phyloP scores from a whole-genome alignment of 2,797 vertebrate species.

The Podarcis lilfordi region DNA sequence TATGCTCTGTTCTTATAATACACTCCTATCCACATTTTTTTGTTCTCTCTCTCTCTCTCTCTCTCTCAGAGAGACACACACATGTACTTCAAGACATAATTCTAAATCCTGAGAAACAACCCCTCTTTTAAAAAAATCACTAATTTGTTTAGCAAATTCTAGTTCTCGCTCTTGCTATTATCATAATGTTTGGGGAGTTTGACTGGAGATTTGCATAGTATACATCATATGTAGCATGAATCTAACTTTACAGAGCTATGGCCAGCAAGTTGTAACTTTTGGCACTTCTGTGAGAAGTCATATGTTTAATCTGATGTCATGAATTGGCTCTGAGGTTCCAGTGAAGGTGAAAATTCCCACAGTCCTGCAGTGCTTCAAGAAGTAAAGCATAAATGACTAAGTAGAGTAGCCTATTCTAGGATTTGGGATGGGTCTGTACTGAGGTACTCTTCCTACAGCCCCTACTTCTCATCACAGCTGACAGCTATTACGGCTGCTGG shows the following conservation, averaged over 20 bases:
- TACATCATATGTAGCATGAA: background rate
- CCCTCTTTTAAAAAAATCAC: background rate
- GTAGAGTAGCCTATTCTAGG: rapidly evolving
- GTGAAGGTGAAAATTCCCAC: rapidly evolving
- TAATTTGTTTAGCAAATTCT: background rate
- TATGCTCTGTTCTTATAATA: background rate
- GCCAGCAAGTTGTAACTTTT: background rate
- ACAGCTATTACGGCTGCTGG: background rate
- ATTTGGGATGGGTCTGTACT: rapidly evolving
- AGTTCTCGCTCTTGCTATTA: background rate
- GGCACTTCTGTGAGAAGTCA: background rate
- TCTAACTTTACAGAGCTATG: background rate
- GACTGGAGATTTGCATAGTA: background rate
- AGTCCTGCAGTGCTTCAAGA: rapidly evolving
- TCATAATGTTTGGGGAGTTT: background rate
- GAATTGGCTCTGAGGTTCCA: background rate
- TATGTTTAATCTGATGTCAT: background rate
- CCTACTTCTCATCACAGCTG: background rate
- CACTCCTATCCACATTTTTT: background rate
- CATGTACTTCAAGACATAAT: background rate
- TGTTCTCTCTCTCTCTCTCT: background rate
- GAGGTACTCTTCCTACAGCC: background rate
- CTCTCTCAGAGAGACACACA: too few relatives aligned
- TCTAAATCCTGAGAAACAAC: background rate
- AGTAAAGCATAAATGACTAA: background rate